Conservation (phyloP, 2,888 invertebrate species). For the Melieria omissa region DNA sequence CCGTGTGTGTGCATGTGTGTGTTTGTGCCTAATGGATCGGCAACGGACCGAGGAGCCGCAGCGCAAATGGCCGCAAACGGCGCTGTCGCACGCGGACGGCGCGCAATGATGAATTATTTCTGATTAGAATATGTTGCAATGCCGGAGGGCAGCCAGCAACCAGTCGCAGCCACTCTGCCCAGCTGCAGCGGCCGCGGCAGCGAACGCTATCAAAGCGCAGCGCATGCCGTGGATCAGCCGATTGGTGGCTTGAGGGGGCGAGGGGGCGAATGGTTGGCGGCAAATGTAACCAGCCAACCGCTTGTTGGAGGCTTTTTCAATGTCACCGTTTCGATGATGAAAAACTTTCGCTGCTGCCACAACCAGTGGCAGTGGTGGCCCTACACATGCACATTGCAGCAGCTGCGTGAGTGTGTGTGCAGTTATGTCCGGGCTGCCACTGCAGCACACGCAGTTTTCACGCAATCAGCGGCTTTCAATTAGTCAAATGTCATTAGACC, state of each 20-base stretch:
- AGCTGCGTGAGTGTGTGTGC: neutral
- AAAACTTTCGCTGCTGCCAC: constrained; percentile 40
- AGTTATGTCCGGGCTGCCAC: neutral
- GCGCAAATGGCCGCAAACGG: neutral
- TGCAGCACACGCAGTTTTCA: constrained; percentile 31
- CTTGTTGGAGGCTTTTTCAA: neutral
- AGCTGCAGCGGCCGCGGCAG: neutral
- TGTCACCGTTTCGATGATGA: constrained; percentile 36
- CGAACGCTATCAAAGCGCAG: neutral
- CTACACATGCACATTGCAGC: neutral
- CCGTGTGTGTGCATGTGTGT: neutral
- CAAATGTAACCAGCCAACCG: neutral
- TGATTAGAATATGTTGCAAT: constrained; percentile 45
- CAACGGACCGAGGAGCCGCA: neutral
- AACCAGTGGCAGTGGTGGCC: neutral
- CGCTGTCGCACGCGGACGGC: neutral
- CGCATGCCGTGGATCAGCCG: neutral
- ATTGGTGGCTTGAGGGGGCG: neutral
- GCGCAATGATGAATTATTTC: constrained; percentile 48
- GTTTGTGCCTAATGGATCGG: constrained; percentile 17
- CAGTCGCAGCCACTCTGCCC: neutral
- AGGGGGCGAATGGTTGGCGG: neutral
- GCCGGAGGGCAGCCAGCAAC: neutral
- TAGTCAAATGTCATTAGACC: constrained; percentile 57
- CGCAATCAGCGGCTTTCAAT: constrained; percentile 56